Percentiles rank a stretch among this genome's conserved stretches.
Conservation (phyloP, 2,797 vertebrate genomes). For the Nyctibius grandis region DNA sequence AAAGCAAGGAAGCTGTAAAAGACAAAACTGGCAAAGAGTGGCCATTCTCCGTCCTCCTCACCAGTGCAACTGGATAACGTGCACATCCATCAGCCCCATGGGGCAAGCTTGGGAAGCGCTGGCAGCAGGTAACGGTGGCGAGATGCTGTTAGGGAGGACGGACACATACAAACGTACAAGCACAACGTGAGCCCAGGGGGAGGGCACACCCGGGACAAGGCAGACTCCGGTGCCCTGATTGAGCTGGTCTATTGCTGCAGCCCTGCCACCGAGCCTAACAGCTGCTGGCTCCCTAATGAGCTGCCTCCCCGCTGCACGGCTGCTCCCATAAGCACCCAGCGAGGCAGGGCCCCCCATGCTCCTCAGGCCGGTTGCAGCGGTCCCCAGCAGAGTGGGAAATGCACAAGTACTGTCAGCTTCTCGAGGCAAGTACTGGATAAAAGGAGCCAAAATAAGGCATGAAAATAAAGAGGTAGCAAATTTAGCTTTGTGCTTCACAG, state of each 20-base stretch:
- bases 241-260: background rate
- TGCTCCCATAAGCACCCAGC: background rate
- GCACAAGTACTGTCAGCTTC: background rate
- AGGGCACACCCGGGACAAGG: background rate
- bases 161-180: too few relatives aligned
- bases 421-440: background rate
- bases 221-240: background rate
- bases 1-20: conserved; percentile 22
- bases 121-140: background rate
- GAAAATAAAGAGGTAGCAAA: background rate
- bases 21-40: background rate
- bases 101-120: background rate
- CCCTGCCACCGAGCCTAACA: rapidly evolving
- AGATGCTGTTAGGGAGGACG: background rate
- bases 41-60: background rate
- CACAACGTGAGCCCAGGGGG: rapidly evolving
- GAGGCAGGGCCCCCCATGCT: background rate
- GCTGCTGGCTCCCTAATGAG: background rate
- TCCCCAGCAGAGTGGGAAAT: background rate
- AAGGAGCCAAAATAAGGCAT: background rate
- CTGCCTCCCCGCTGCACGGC: background rate
- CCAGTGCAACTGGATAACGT: background rate
- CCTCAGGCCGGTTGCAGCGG: background rate
- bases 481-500: background rate
- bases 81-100: background rate